Evolutionary conservation across 2,113 vertebrate genomes (phyloP).

Genomic region (Paramisgurnus dabryanus): DNA sequence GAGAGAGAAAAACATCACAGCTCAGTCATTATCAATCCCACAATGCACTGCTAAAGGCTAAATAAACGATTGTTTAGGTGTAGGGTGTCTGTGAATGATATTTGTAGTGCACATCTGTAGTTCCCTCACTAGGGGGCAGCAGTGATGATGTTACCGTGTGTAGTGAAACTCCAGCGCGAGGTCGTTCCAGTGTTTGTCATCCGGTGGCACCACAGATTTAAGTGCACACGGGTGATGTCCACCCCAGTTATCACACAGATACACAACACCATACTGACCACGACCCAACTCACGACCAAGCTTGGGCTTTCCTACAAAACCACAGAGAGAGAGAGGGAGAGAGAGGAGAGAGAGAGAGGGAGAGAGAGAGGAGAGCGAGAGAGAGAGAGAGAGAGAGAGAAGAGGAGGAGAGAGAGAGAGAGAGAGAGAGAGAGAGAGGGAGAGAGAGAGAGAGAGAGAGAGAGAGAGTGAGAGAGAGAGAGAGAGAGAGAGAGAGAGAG

Average conservation of each 20-base stretch:
- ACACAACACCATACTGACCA: slow-evolving; percentile 97
- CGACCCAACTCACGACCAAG: slow-evolving; percentile 92
- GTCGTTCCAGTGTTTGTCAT: slow-evolving; percentile 99
- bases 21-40: too few relatives aligned
- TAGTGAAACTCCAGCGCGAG: slow-evolving; percentile 98
- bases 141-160: slow-evolving; percentile 79
- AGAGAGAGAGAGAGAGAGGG: background rate
- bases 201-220: slow-evolving; percentile 95
- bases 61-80: too few relatives aligned
- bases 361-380: too few relatives aligned
- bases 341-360: slow-evolving; percentile 36
- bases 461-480: slow-evolving; percentile 30
- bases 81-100: background rate
- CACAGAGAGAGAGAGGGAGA: background rate
- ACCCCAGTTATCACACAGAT: slow-evolving; percentile 94
- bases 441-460: background rate
- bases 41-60: too few relatives aligned
- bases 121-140: background rate
- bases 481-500: background rate
- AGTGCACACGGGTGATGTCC: slow-evolving; percentile 92
- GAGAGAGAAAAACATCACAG: background rate
- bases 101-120: background rate
- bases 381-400: background rate
- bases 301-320: slow-evolving; percentile 86
- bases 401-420: slow-evolving; percentile 38